phyloP scores from a whole-genome alignment of 2,888 invertebrate species.

The Acanthococcus lagerstroemiae region DNA sequence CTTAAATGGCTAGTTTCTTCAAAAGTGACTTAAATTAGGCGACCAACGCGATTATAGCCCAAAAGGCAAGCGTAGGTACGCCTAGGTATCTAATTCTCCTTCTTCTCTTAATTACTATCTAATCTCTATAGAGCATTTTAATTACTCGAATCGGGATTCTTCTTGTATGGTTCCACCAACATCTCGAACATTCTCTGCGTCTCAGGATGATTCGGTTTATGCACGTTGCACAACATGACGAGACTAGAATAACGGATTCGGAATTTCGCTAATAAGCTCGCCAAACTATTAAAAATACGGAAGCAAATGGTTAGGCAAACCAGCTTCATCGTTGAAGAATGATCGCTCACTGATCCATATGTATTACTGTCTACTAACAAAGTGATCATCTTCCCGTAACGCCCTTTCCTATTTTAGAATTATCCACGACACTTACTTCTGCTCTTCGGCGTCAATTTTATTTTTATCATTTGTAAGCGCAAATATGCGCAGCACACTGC shows the following conservation, averaged over 20 bases:
- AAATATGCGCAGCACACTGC: conserved; percentile 26
- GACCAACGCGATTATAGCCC: no score
- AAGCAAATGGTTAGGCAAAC: no score
- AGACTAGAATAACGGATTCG: conserved; percentile 84
- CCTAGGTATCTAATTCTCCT: no score
- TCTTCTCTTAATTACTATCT: no score
- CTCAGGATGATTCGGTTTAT: conserved; percentile 63
- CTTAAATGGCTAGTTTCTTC: no score
- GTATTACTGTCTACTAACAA: not conserved
- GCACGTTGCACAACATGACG: conserved; percentile 75
- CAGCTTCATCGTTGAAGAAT: not conserved
- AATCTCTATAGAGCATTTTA: no score
- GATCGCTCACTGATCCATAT: not conserved
- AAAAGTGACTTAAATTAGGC: no score
- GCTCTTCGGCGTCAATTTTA: conserved; percentile 21
- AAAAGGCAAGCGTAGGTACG: no score
- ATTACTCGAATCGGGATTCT: conserved; percentile 12
- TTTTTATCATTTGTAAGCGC: conserved; percentile 17
- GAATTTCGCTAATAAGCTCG: conserved; percentile 82
- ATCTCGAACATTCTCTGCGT: conserved; percentile 64
- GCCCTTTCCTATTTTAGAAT: conserved; percentile 24
- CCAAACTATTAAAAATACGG: conserved; percentile 61
- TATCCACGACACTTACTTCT: conserved; percentile 44
- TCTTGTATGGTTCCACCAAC: conserved; percentile 46
- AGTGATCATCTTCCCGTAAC: no score